Percentiles rank a stretch among this genome's conserved stretches.
These are phyloP conservation scores for Prionailurus viverrinus DNA, from an alignment of 2,113 vertebrate genomes.

Conservation along the genomic window DNA sequence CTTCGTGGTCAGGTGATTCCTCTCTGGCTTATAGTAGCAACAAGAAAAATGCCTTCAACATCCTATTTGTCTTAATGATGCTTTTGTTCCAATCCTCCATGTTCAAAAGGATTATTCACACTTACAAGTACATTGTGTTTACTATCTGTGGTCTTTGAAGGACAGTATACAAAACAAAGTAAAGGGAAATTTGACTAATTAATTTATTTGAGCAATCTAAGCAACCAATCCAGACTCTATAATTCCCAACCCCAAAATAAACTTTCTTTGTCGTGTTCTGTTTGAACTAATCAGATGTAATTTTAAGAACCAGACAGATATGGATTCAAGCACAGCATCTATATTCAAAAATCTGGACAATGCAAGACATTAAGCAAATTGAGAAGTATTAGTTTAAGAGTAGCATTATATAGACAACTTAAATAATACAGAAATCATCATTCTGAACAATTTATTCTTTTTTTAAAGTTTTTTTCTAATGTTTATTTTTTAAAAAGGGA, in stretches of 20 bases:
- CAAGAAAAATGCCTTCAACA: neutral
- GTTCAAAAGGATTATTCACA: neutral
- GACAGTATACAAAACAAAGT: neutral
- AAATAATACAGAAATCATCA: constrained; percentile 13
- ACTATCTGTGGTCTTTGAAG: neutral
- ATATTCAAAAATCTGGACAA: neutral
- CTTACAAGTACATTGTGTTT: neutral
- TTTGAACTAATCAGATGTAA: neutral
- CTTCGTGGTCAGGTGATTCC: neutral
- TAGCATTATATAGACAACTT: neutral
- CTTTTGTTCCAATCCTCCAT: neutral
- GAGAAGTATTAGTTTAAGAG: neutral
- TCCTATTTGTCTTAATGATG: neutral
- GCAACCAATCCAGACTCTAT: neutral
- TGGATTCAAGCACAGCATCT: neutral
- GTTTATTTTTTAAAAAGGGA: no score
- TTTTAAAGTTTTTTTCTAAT: no score
- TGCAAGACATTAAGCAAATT: neutral
- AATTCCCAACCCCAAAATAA: constrained; percentile 1
- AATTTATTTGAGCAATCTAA: neutral
- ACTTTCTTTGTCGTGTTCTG: neutral
- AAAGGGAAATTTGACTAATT: neutral
- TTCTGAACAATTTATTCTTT: neutral
- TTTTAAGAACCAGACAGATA: neutral
- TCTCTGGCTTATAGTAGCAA: neutral